Evolutionary conservation across 2,797 vertebrate genomes (phyloP), one percentile per base, ranked within the genome.

Genomic region (Myotis planiceps): DNA sequence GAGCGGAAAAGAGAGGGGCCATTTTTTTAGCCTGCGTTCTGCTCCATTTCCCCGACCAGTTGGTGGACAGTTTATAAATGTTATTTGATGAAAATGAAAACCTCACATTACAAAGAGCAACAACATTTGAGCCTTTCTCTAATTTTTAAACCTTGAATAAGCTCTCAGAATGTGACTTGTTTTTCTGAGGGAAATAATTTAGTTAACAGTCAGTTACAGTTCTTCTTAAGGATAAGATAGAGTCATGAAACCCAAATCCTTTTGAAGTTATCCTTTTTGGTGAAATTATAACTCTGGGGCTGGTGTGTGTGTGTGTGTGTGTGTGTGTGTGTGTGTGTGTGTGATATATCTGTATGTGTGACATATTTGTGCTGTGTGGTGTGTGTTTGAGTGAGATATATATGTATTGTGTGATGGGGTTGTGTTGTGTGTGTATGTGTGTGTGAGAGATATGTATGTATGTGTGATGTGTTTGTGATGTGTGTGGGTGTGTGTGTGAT

Each of bases 151-250:
- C 88, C 93, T 97, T 88, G 76, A 92, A 75, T 92, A 87, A 74
- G 23, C 42, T 65, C 80, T 89, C 39, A 47, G 81, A 93, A 92
- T 88, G 37, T 72, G n/a, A 51, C 53, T 96, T 96, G 65, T 93
- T 96, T 97, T 96, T 96, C 90, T 81, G 86, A 34, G 51, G 55
- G 69, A 96, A 96, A 90, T 90, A 85, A 92, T 95, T 96, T 83
- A 87, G 76, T 83, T 96, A 89, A 69, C 58, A 92, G 83, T 88
- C 42, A 78, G 71, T 97, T 95, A 89, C 0, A 0, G 66, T 96
- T 95, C 88, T 96, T 96, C 81, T 86, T 79, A 72, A 93, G 88
- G 82, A 60, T 78, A 65, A 95, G 72, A 79, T 49, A 55, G 76
- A 94, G 58, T 76, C 55, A 29, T 15, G 96, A 95, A 97, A 95